Conservation (phyloP, 2,113 vertebrate species). For the Catharus minimus region DNA sequence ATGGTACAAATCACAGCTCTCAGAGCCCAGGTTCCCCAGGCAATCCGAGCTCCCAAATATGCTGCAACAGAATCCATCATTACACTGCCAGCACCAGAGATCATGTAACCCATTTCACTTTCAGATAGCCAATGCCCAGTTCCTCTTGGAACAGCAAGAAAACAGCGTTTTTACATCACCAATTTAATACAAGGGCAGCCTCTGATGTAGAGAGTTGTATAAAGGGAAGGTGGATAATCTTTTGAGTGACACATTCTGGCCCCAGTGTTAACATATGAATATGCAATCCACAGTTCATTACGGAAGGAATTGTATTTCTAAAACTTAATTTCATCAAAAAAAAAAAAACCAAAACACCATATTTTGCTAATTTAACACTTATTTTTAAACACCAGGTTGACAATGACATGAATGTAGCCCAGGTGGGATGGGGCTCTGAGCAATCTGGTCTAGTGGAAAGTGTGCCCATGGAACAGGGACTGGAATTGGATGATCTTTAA, state of each 20-base stretch:
- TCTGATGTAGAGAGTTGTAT: neutral
- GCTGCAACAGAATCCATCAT: neutral
- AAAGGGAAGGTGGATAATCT: neutral
- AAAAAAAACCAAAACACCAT: no score
- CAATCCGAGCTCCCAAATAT: neutral
- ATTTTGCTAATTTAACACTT: neutral
- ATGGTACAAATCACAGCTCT: constrained; percentile 27
- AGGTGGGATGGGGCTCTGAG: neutral
- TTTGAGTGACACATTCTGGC: neutral
- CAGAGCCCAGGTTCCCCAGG: neutral
- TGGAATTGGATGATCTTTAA: neutral
- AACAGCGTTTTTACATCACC: neutral
- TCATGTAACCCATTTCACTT: constrained; percentile 48
- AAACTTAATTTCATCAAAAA: neutral
- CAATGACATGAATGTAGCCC: neutral
- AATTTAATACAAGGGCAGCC: neutral
- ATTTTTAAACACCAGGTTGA: neutral
- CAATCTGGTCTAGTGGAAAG: neutral
- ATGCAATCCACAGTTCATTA: neutral
- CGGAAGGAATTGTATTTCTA: neutral
- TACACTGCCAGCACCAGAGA: neutral
- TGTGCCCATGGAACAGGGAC: neutral
- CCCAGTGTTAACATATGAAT: neutral
- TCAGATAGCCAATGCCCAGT: neutral
- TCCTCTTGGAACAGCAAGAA: neutral